Evolutionary conservation across 2,113 vertebrate genomes (phyloP).

Genomic region (Oxygymnocypris stewartii): DNA sequence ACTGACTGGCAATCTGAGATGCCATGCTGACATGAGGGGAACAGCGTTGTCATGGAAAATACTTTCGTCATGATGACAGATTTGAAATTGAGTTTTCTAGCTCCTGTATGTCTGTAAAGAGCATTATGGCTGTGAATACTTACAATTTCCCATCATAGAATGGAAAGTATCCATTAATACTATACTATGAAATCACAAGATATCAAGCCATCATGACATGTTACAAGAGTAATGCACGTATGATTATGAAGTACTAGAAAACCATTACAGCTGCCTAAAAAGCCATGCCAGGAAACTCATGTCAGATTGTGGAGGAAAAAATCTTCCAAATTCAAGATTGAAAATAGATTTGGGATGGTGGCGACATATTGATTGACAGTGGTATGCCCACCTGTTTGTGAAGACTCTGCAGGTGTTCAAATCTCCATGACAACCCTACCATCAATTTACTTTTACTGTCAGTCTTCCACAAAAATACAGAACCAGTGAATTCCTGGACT

Average conservation of each 20-base stretch:
- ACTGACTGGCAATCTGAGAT: constrained; percentile 23
- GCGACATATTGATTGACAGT: constrained; percentile 41
- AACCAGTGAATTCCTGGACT: constrained; percentile 15
- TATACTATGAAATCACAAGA: background rate
- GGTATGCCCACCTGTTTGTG: constrained; percentile 63
- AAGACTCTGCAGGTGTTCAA: constrained; percentile 68
- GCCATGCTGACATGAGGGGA: constrained; percentile 29
- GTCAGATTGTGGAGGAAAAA: background rate
- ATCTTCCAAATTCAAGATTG: background rate
- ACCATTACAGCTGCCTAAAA: background rate
- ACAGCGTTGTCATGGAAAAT: constrained; percentile 45
- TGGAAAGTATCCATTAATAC: background rate
- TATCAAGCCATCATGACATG: background rate
- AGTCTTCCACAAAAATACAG: constrained; percentile 12
- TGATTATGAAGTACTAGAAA: background rate
- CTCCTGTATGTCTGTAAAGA: constrained; percentile 32
- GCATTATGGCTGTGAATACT: background rate
- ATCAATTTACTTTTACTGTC: constrained; percentile 54
- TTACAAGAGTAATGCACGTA: background rate
- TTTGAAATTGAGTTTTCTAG: constrained; percentile 31
- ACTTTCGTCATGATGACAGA: constrained; percentile 17
- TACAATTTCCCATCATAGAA: background rate
- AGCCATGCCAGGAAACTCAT: background rate
- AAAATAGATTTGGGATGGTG: constrained; percentile 29
- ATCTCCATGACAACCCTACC: constrained; percentile 53